These are phyloP conservation scores for Drosophila gaucha DNA, from an alignment of 2,888 invertebrate genomes.

Conservation along the genomic window DNA sequence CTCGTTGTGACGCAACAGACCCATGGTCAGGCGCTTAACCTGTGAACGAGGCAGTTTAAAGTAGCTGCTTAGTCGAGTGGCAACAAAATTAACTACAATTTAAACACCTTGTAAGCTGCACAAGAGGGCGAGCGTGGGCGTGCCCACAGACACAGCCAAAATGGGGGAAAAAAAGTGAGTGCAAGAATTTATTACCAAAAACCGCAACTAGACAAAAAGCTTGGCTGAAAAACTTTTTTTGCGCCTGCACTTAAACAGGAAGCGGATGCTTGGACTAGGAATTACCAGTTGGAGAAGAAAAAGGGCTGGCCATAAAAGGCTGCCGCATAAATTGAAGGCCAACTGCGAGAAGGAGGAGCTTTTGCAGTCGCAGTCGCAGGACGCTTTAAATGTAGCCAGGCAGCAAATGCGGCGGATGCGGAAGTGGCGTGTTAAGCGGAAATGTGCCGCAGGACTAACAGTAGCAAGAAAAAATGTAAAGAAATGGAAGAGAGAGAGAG, in stretches of 20 bases:
- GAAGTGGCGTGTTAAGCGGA: slow-evolving; percentile 74
- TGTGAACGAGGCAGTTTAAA: slow-evolving; percentile 45
- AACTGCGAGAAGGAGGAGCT: background rate
- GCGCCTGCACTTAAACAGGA: slow-evolving; percentile 76
- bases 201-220: slow-evolving; percentile 78
- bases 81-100: slow-evolving; percentile 80
- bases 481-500: background rate
- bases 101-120: slow-evolving; percentile 76
- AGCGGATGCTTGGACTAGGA: slow-evolving; percentile 77
- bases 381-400: slow-evolving; percentile 69
- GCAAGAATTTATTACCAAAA: slow-evolving; percentile 80
- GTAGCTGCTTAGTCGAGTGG: slow-evolving; percentile 53
- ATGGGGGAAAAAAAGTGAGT: slow-evolving; percentile 12
- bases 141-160: slow-evolving; percentile 63
- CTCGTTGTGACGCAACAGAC: slow-evolving; percentile 88
- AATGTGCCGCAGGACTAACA: slow-evolving; percentile 74
- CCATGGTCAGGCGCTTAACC: slow-evolving; percentile 91
- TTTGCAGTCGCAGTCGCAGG: slow-evolving; percentile 10
- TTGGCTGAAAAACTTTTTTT: slow-evolving; percentile 59
- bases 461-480: background rate
- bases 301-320: slow-evolving; percentile 66
- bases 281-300: slow-evolving; percentile 55
- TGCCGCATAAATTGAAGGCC: slow-evolving; percentile 72
- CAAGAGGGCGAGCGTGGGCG: slow-evolving; percentile 42
- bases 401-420: slow-evolving; percentile 60